Percentiles rank a stretch among this genome's conserved stretches.
Evolutionary conservation across 2,113 vertebrate genomes (phyloP).

Genomic region (Falco punctatus): DNA sequence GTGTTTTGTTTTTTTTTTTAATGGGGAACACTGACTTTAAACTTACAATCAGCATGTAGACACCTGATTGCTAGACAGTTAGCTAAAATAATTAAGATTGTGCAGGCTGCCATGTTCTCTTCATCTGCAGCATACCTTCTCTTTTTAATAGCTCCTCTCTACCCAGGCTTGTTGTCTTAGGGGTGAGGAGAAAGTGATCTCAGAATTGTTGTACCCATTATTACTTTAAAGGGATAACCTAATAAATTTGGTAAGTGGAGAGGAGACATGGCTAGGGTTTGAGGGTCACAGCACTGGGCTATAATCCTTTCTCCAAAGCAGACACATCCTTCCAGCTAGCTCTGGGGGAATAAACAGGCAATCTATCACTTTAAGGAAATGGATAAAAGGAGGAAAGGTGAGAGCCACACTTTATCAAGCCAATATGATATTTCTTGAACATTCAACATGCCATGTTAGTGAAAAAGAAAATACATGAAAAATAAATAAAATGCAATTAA

Average conservation of each 20-base stretch:
- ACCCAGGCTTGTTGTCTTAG: background rate
- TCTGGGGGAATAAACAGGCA: background rate
- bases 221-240: background rate
- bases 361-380: background rate
- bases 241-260: background rate
- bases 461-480: background rate
- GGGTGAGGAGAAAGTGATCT: background rate
- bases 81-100: background rate
- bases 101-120: background rate
- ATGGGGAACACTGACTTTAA: background rate
- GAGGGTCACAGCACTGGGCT: background rate
- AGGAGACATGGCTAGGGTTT: background rate
- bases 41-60: background rate
- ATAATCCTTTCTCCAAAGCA: conserved; percentile 9
- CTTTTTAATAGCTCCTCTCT: background rate
- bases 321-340: background rate
- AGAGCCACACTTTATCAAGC: background rate
- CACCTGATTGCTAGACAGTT: background rate
- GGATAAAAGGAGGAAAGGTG: background rate
- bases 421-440: background rate
- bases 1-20: background rate
- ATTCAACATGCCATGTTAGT: background rate
- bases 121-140: background rate
- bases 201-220: background rate
- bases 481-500: background rate